Evolutionary conservation across 1,140 invertebrate species (phyloP).

Genomic region (Euwallacea similis): DNA sequence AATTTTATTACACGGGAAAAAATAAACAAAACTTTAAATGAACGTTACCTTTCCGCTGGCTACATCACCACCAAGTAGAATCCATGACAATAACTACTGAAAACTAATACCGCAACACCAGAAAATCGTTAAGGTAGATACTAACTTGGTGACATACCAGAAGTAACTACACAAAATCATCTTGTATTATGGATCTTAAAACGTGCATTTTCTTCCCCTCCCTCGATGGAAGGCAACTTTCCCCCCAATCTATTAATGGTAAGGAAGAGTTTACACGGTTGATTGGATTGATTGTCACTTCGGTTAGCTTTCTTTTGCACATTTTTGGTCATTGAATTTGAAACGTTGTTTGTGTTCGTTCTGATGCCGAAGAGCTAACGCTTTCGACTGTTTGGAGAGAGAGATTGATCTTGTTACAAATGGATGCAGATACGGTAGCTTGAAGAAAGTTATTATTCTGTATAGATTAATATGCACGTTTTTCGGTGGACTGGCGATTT

Average conservation of each 20-base stretch:
- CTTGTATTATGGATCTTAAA: constrained; percentile 28
- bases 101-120: neutral
- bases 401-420: too few relatives aligned
- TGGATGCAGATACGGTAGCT: too few relatives aligned
- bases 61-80: constrained; percentile 15
- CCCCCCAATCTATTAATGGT: constrained; percentile 11
- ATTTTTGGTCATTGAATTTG: constrained; percentile 8
- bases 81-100: constrained; percentile 11
- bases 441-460: too few relatives aligned
- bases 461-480: too few relatives aligned
- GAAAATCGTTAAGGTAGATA: neutral
- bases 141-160: constrained; percentile 9
- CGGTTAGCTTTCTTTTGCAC: constrained; percentile 26
- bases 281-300: constrained; percentile 15
- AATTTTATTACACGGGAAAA: neutral
- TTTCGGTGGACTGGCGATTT: too few relatives aligned
- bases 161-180: constrained; percentile 14
- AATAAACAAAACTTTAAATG: neutral
- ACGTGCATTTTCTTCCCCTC: constrained; percentile 16
- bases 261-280: constrained; percentile 31
- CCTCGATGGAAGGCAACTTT: constrained; percentile 10
- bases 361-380: too few relatives aligned
- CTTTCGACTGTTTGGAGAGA: too few relatives aligned
- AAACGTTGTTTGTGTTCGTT: too few relatives aligned
- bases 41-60: neutral